Evolutionary conservation across 2,113 vertebrate genomes (phyloP).

Genomic region (Abramis brama): DNA sequence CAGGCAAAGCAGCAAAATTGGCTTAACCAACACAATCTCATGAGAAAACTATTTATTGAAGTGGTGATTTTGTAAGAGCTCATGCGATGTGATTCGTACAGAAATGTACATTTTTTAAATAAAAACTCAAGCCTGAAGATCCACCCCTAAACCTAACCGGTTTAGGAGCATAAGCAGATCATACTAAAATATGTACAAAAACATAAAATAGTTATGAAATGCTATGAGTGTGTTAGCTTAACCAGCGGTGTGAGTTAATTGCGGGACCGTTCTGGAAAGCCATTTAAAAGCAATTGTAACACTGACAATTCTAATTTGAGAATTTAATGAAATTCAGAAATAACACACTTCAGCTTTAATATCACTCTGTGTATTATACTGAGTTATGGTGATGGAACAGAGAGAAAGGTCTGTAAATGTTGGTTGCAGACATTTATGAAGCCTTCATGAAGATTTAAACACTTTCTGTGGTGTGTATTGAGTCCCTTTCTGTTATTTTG

Average conservation of each 20-base stretch:
- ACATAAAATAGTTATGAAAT: too few species aligned
- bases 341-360: background rate
- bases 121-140: too few species aligned
- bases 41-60: background rate
- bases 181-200: too few species aligned
- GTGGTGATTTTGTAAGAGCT: too few species aligned
- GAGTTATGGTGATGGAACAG: background rate
- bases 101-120: too few species aligned
- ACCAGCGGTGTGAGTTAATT: too few species aligned
- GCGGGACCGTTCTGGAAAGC: background rate
- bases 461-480: slow-evolving; percentile 45
- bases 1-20: background rate
- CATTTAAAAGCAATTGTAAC: background rate
- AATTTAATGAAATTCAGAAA: background rate
- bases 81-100: too few species aligned
- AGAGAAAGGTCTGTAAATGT: slow-evolving; percentile 28
- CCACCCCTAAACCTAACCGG: too few species aligned
- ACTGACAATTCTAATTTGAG: background rate
- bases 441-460: slow-evolving; percentile 49
- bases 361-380: background rate
- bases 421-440: slow-evolving; percentile 32
- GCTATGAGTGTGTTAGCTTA: too few species aligned
- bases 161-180: too few species aligned
- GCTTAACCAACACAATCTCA: background rate
- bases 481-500: background rate